A percentile compares a stretch with the other conserved stretches of the same genome.
Conservation (phyloP, 37 sponge, comb jelly and placozoan species). For the Aphrocallistes beatrix region DNA sequence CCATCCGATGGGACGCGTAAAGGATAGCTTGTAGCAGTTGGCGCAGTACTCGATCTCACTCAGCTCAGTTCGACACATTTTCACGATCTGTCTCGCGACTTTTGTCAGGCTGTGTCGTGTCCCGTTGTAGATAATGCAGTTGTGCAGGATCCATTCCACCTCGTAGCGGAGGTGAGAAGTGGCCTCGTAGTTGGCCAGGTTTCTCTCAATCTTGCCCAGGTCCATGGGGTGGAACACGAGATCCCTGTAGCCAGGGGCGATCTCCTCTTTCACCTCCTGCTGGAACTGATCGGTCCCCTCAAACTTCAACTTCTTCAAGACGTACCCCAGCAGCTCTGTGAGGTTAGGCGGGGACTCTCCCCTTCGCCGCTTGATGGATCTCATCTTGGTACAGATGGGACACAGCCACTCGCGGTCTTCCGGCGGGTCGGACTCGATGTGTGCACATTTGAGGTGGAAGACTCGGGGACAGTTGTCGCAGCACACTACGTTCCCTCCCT, state of each 20-base stretch:
- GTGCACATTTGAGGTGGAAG: conserved; percentile 65
- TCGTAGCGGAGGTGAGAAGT: conserved; percentile 76
- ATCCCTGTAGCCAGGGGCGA: conserved; percentile 56
- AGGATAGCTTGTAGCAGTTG: conserved; percentile 56
- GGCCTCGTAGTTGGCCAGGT: conserved; percentile 30
- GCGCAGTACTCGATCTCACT: conserved; percentile 81
- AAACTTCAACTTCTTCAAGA: conserved; percentile 65
- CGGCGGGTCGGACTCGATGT: conserved; percentile 30
- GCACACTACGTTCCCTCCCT: conserved; percentile 85
- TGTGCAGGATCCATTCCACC: conserved; percentile 92
- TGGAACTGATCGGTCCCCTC: conserved; percentile 84
- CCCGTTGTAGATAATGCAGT: conserved; percentile 97
- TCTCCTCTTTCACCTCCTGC: conserved; percentile 53
- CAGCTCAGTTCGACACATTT: conserved; percentile 72
- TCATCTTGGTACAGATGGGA: conserved; percentile 56
- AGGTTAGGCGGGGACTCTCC: conserved; percentile 51
- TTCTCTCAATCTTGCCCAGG: conserved; percentile 61
- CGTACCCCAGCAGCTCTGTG: conserved; percentile 57
- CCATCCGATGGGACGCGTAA: neutral
- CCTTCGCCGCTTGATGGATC: conserved; percentile 48
- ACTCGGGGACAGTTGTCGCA: conserved; percentile 93
- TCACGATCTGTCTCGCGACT: conserved; percentile 69
- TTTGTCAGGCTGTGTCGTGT: conserved; percentile 65
- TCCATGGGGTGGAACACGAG: conserved; percentile 72
- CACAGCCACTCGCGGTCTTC: conserved; percentile 85